These are phyloP conservation scores for Boloria selene DNA, from an alignment of 2,888 invertebrate species.

Conservation along the genomic window DNA sequence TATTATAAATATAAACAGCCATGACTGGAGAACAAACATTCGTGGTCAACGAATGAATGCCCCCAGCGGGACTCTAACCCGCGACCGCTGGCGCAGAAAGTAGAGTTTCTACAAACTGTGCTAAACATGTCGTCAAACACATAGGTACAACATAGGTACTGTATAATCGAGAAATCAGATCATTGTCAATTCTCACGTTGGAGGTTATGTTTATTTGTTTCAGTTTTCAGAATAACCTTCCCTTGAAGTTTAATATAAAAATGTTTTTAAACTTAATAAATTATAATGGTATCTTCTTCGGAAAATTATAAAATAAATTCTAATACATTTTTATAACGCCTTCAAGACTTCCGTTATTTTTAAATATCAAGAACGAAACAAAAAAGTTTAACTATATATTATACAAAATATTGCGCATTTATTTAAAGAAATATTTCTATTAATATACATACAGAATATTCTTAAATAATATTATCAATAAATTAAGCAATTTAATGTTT, in stretches of 20 bases:
- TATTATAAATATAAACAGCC: too few species aligned
- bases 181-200: slow-evolving; percentile 48
- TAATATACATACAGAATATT: too few species aligned
- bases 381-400: background rate
- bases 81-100: too few species aligned
- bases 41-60: too few species aligned
- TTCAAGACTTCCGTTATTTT: slow-evolving; percentile 9
- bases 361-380: background rate
- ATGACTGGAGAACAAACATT: too few species aligned
- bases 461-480: too few species aligned
- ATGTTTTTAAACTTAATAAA: slow-evolving; percentile 27
- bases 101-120: too few species aligned
- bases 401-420: too few species aligned
- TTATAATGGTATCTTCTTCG: slow-evolving; percentile 1
- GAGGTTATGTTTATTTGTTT: slow-evolving; percentile 44
- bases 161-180: slow-evolving; percentile 14
- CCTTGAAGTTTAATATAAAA: slow-evolving; percentile 53
- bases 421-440: too few species aligned
- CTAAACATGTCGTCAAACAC: too few species aligned
- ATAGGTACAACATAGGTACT: background rate
- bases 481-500: too few species aligned
- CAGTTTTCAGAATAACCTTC: slow-evolving; percentile 55
- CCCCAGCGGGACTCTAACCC: too few species aligned
- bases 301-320: slow-evolving; percentile 15
- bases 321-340: slow-evolving; percentile 5